Conservation (phyloP, 2,888 invertebrate species). For the Lissocephala sabroskyi region DNA sequence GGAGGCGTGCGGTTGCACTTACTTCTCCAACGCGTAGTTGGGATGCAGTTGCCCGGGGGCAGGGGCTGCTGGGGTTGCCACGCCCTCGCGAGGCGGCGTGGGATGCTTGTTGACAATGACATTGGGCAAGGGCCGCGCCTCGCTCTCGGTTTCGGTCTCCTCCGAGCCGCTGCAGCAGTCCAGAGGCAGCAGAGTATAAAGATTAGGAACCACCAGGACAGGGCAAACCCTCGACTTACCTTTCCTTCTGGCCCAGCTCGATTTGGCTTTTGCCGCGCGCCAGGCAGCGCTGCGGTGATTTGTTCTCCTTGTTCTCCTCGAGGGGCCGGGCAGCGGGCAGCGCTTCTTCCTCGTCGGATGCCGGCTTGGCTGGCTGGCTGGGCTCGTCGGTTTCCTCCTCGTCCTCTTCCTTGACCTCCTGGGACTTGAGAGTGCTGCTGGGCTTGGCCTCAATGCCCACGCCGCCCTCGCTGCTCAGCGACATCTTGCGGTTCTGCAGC, state of each 20-base stretch:
- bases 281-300: constrained; percentile 48
- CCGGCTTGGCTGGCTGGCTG: constrained; percentile 7
- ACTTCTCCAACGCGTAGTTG: constrained; percentile 65
- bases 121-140: constrained; percentile 33
- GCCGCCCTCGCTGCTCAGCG: constrained; percentile 61
- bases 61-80: constrained; percentile 16
- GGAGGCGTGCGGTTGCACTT: constrained; percentile 46
- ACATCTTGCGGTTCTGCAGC: constrained; percentile 69
- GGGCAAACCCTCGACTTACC: constrained; percentile 54
- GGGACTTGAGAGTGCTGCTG: constrained; percentile 43
- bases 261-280: constrained; percentile 68
- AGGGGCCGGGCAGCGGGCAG: constrained; percentile 33
- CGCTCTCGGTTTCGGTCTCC: constrained; percentile 25
- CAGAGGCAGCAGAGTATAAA: too few species aligned
- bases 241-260: constrained; percentile 63
- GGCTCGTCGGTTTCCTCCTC: constrained; percentile 40
- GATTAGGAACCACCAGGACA: constrained; percentile 1
- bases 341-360: constrained; percentile 24
- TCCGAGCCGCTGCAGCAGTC: constrained; percentile 43
- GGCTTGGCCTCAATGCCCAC: constrained; percentile 51
- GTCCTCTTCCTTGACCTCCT: constrained; percentile 64
- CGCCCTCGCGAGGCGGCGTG: constrained; percentile 48
- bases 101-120: constrained; percentile 66
- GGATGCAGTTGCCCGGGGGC: constrained; percentile 46
- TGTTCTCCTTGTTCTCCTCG: constrained; percentile 67